A percentile compares a stretch with the other conserved stretches of the same genome.
Conservation (phyloP, 2,888 invertebrate genomes). For the Oscheius sp. region DNA sequence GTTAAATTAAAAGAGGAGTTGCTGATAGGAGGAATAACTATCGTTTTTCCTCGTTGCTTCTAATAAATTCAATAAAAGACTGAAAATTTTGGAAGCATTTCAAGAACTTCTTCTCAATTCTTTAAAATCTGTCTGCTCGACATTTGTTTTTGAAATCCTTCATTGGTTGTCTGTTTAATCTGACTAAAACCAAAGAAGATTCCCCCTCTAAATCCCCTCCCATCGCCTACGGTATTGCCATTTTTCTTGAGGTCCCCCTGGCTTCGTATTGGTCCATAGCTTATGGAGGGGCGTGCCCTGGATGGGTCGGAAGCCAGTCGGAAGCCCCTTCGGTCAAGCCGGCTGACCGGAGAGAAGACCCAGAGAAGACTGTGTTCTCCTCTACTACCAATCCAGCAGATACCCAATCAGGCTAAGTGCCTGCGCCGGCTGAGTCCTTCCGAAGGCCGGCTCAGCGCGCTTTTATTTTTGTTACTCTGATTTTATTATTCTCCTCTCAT, state of each 20-base stretch:
- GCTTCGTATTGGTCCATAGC: constrained; percentile 14
- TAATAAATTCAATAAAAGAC: too few species aligned
- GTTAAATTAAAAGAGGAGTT: too few species aligned
- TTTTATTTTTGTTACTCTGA: neutral
- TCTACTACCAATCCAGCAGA: neutral
- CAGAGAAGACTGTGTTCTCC: neutral
- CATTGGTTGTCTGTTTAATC: too few species aligned
- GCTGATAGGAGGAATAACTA: too few species aligned
- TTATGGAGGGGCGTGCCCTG: constrained; percentile 9
- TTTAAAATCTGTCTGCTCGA: neutral
- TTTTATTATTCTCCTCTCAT: neutral
- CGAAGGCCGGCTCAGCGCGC: neutral
- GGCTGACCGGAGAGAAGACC: constrained; percentile 20
- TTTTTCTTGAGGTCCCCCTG: constrained; percentile 11
- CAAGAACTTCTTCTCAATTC: too few species aligned
- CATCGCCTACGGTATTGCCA: constrained; percentile 14
- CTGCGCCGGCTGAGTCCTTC: neutral
- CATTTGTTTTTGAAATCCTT: neutral
- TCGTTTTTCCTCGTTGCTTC: too few species aligned
- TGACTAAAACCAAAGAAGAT: too few species aligned
- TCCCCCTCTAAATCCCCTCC: neutral
- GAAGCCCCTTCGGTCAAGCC: constrained; percentile 30
- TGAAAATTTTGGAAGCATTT: too few species aligned
- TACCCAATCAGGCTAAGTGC: constrained; percentile 28
- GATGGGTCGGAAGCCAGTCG: constrained; percentile 7